Conservation (phyloP, 2,113 vertebrate genomes). For the Clarias batrachus region DNA sequence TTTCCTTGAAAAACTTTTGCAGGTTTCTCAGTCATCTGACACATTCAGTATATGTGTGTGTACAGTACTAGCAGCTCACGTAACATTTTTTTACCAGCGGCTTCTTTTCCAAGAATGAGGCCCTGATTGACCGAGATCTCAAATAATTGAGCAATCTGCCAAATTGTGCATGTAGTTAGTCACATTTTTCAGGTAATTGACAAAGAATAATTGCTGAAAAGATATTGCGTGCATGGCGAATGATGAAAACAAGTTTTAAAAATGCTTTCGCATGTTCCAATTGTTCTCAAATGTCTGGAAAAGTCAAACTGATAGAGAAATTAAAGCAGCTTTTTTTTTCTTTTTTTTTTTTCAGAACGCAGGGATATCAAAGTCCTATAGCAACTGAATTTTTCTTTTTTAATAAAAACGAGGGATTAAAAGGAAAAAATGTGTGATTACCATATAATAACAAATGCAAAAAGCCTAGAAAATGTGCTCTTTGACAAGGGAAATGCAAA, state of each 20-base stretch:
- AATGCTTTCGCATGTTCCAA: background rate
- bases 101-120: background rate
- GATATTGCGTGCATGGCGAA: background rate
- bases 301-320: background rate
- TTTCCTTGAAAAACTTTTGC: background rate
- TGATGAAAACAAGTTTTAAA: background rate
- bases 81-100: background rate
- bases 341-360: background rate
- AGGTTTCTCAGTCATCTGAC: background rate
- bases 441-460: background rate
- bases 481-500: too few relatives aligned
- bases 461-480: background rate
- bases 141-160: slow-evolving; percentile 9
- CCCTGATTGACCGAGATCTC: background rate
- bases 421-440: background rate
- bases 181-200: background rate
- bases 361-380: background rate
- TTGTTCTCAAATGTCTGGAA: background rate
- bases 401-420: background rate
- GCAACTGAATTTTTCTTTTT: background rate
- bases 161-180: slow-evolving; percentile 2
- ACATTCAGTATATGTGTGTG: background rate
- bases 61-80: background rate
- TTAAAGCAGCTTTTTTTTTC: background rate
- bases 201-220: background rate